Evolutionary conservation across 2,888 invertebrate species (phyloP), one percentile per base, ranked within the genome.

Genomic region (Perizoma affinitatum): DNA sequence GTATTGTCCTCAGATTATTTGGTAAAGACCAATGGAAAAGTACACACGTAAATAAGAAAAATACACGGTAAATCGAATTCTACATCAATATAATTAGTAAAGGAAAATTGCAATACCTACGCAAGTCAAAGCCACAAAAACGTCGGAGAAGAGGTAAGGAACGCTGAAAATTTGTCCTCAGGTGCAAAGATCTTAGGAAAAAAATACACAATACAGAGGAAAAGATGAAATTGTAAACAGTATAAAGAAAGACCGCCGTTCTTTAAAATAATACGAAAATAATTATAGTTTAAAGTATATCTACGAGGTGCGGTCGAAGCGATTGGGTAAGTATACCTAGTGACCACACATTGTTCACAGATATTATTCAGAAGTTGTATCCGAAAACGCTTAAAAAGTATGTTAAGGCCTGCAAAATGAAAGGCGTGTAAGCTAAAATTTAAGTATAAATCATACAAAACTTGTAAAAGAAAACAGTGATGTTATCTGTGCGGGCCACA

Each of bases 1-100:
- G 43, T 48, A 38, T 56, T 49, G 38, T 56, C 33, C 55, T 44
- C 55, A 56, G 55, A 38, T 49, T 4, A 8, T 42, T n/a, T 10
- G 4, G 42, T 10, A 42, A 10, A 10, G 10, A 42, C n/a, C n/a
- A n/a, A n/a, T 42, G n/a, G 42, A 10, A 42, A 42, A n/a, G 1
- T n/a, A n/a, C n/a, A n/a, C n/a, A n/a, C n/a, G n/a, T n/a, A n/a
- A n/a, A n/a, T n/a, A n/a, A n/a, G n/a, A n/a, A n/a, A n/a, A n/a
- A n/a, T n/a, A n/a, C n/a, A n/a, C n/a, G n/a, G n/a, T n/a, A 38
- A 38, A 38, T 8, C 6, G 38, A 38, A 38, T 38, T 22, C 22
- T 22, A 22, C 6, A 38, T 38, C 7, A 38, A 38, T 7, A 8
- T 38, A 38, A n/a, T n/a, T 38, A 38, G n/a, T 2, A 10, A 5